Percentiles rank a stretch among this genome's conserved stretches.
These are phyloP conservation scores for Barbus barbus DNA, from an alignment of 2,113 vertebrate species.

Conservation along the genomic window DNA sequence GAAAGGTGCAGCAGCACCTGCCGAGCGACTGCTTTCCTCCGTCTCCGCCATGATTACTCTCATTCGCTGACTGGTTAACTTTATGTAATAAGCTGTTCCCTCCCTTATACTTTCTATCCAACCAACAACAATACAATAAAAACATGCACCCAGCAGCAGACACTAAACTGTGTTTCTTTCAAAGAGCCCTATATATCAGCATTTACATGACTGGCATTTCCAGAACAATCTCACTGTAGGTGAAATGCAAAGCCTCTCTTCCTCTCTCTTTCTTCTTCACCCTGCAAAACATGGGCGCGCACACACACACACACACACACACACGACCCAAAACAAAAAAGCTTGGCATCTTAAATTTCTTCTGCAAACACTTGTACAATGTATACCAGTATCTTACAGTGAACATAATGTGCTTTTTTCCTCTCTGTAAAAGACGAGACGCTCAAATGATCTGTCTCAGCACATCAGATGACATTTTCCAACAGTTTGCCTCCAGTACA, in stretches of 20 bases:
- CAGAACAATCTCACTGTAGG: background rate
- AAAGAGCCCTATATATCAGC: background rate
- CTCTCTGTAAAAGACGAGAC: constrained; percentile 33
- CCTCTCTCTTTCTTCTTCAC: background rate
- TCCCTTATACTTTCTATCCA: background rate
- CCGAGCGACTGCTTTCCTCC: too few species aligned
- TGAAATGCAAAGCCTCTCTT: background rate
- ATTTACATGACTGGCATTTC: constrained; percentile 6
- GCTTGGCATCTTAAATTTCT: background rate
- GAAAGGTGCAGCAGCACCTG: too few species aligned
- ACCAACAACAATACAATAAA: background rate
- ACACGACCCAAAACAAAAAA: constrained; percentile 8
- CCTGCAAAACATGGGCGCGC: background rate
- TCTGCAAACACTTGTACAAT: constrained; percentile 13
- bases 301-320: background rate
- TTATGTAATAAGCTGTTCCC: background rate
- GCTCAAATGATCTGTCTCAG: constrained; percentile 63
- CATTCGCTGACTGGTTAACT: too few species aligned
- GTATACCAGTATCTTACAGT: constrained; percentile 10
- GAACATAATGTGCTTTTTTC: constrained; percentile 49
- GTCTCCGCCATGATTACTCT: too few species aligned
- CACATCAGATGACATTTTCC: constrained; percentile 67
- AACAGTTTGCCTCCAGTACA: constrained; percentile 49
- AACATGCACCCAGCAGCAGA: background rate
- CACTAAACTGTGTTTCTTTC: background rate